Conservation (phyloP, 2,797 vertebrate species). For the Botia kubotai region DNA sequence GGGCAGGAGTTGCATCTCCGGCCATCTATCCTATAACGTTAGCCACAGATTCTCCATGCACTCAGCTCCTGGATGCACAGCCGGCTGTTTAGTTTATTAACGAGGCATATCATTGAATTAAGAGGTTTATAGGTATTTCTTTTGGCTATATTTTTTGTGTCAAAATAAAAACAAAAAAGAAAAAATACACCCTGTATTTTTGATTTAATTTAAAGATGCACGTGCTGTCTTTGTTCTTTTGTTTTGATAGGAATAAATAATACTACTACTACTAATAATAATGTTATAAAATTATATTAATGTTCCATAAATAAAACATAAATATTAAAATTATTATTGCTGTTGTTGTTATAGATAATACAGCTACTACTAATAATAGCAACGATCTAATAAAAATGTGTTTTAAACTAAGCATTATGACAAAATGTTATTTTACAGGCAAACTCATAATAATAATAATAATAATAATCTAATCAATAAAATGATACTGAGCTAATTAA, state of each 20-base stretch:
- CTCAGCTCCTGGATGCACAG: not conserved
- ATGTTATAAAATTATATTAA: not conserved
- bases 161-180: not conserved
- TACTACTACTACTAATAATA: not conserved
- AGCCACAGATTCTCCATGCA: constrained; percentile 15
- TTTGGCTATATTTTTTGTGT: no score
- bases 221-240: constrained; percentile 52
- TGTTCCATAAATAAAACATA: no score
- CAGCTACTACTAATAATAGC: not conserved
- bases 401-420: not conserved
- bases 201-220: constrained; percentile 33
- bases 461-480: constrained; percentile 13
- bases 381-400: not conserved
- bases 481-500: constrained; percentile 26
- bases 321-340: no score
- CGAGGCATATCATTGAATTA: not conserved
- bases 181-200: not conserved
- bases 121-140: not conserved
- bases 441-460: not conserved
- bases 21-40: constrained; percentile 48
- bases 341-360: not conserved
- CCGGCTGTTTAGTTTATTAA: constrained; percentile 12
- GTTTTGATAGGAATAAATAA: not conserved
- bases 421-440: not conserved
- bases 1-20: constrained; percentile 63